Conservation (phyloP, 2,113 vertebrate genomes). For the Ptyas mucosa region DNA sequence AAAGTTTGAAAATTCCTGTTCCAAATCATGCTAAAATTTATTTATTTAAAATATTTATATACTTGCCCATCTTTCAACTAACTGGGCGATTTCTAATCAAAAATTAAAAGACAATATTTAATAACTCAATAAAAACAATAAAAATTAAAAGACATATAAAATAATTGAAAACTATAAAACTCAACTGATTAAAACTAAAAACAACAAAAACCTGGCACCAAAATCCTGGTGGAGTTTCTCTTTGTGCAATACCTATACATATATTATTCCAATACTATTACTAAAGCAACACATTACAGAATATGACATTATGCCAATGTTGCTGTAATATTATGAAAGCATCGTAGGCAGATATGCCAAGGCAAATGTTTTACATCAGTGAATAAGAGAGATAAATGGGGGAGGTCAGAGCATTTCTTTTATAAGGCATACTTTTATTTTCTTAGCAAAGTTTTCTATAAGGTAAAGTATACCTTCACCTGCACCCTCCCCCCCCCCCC, state of each 20-base stretch:
- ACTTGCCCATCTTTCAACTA: neutral
- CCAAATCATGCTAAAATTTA: neutral
- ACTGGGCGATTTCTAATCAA: neutral
- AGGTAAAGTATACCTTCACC: neutral
- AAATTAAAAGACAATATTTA: neutral
- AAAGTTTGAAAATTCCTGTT: neutral
- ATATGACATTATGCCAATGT: neutral
- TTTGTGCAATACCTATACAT: neutral
- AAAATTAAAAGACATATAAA: neutral
- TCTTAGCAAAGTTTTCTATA: neutral
- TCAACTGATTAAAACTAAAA: neutral
- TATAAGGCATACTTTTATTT: neutral
- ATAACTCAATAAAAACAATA: no score
- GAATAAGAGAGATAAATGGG: neutral
- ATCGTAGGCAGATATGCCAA: neutral
- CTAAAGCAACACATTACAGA: neutral
- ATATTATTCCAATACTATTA: neutral
- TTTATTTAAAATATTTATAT: neutral
- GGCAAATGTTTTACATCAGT: neutral
- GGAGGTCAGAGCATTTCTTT: neutral
- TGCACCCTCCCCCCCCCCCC: no score
- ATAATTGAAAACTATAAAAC: neutral
- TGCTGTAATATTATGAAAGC: neutral
- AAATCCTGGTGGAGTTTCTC: neutral
- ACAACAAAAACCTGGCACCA: neutral